Percentiles rank a stretch among this genome's conserved stretches.
These are phyloP conservation scores for Scolanthus callimorphus DNA, from an alignment of 92 coral and sea anemone species.

Conservation along the genomic window DNA sequence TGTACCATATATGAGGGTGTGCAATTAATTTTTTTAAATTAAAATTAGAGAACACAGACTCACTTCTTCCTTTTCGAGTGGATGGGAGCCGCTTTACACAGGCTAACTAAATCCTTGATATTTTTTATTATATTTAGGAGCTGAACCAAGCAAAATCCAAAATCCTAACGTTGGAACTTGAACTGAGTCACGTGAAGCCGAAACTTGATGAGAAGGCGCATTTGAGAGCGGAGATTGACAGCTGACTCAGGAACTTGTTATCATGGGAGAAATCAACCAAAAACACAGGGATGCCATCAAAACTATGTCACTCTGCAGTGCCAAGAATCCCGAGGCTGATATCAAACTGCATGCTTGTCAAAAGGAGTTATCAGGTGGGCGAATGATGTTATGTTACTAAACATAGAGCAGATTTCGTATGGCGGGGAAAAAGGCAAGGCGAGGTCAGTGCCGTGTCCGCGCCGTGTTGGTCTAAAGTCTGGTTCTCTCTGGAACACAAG, in stretches of 20 bases:
- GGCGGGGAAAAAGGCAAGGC: no score
- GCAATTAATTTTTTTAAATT: no score
- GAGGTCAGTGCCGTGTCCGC: no score
- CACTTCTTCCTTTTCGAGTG: no score
- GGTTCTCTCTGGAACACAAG: no score
- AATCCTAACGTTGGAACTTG: constrained; percentile 73
- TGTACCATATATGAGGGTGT: no score
- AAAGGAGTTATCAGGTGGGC: constrained; percentile 72
- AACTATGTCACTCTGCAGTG: constrained; percentile 30
- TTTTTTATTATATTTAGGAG: constrained; percentile 66
- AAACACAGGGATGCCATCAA: constrained; percentile 69
- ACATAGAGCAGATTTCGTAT: no score
- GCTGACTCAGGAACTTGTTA: constrained; percentile 60
- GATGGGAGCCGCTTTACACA: no score
- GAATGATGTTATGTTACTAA: no score
- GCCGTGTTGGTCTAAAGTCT: no score
- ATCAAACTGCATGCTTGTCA: constrained; percentile 60
- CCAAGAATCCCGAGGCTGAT: constrained; percentile 62
- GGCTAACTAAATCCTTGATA: no score
- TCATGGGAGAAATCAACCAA: constrained; percentile 91
- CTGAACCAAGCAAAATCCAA: constrained; percentile 53
- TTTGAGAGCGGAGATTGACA: constrained; percentile 56
- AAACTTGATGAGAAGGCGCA: constrained; percentile 67
- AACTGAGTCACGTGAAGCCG: constrained; percentile 53
- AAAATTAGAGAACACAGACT: no score